Evolutionary conservation across 2,797 vertebrate species (phyloP).

Genomic region (Danionella dracula): DNA sequence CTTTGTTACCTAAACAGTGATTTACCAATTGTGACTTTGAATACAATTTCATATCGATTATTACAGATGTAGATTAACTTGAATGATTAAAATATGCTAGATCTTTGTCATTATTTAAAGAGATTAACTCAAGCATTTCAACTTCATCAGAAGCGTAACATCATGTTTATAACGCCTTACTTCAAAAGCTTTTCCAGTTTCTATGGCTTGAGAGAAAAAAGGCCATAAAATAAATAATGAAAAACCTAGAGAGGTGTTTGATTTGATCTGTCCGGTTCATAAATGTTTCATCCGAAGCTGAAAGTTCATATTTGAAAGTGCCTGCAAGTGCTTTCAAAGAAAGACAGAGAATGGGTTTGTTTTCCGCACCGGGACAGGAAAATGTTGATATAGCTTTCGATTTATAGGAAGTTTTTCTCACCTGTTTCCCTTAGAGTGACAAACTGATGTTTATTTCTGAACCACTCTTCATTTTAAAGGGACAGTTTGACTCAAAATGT

Average conservation of each 20-base stretch:
- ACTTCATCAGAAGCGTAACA: no score
- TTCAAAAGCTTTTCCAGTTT: slow-evolving; percentile 8
- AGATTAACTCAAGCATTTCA: no score
- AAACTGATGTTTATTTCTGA: slow-evolving; percentile 43
- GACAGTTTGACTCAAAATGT: neutral
- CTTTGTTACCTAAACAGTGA: no score
- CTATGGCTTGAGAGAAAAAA: neutral
- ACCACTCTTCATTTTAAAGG: slow-evolving; percentile 48
- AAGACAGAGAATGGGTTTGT: slow-evolving; percentile 29
- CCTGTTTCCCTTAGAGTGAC: slow-evolving; percentile 46
- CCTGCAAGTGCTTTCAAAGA: slow-evolving; percentile 38
- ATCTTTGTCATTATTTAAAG: no score
- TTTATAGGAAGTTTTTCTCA: slow-evolving; percentile 51
- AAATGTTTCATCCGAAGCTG: slow-evolving; percentile 19
- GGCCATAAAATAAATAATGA: neutral
- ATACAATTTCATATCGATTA: no score
- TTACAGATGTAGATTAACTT: no score
- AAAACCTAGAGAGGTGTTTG: neutral
- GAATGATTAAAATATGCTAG: no score
- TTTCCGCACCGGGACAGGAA: slow-evolving; percentile 34
- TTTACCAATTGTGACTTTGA: no score
- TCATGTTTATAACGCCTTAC: no score
- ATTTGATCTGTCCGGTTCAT: slow-evolving; percentile 23
- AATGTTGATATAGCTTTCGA: slow-evolving; percentile 55
- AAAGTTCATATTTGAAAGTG: slow-evolving; percentile 1